Conservation (phyloP, 2,797 vertebrate species). For the Falco concolor region DNA sequence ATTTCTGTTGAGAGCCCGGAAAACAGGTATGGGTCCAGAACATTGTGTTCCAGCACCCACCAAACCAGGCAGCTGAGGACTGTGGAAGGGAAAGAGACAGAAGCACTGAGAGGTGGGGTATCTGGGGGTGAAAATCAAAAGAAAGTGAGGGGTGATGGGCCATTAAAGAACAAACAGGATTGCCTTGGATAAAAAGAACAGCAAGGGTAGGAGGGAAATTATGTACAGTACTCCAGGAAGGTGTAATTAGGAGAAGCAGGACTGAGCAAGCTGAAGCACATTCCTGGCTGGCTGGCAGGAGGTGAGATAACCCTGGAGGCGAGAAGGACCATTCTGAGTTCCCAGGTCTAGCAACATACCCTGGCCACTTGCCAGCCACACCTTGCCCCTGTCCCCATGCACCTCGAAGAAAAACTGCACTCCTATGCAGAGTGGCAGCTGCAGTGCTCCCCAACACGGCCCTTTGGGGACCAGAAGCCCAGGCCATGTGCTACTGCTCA, state of each 20-base stretch:
- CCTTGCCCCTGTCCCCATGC: rapidly evolving
- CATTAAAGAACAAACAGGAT: not conserved
- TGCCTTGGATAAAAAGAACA: not conserved
- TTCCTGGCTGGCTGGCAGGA: not conserved
- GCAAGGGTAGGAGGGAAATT: not conserved
- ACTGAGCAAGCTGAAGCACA: not conserved
- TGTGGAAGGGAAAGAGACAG: not conserved
- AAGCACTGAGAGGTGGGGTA: not conserved
- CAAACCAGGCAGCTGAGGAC: not conserved
- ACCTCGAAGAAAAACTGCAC: not conserved
- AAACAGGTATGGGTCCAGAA: not conserved
- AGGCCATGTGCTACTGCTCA: not conserved
- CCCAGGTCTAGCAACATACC: not conserved
- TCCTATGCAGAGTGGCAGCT: not conserved
- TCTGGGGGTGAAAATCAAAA: not conserved
- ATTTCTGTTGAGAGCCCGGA: not conserved
- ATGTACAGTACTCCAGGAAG: not conserved
- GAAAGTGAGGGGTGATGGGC: not conserved
- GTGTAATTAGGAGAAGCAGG: not conserved
- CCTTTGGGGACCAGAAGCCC: not conserved
- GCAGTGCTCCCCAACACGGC: not conserved
- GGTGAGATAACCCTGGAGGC: not conserved
- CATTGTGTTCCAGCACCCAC: not conserved
- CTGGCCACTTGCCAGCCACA: not conserved
- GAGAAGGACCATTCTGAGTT: not conserved